Percentiles rank a stretch among this genome's conserved stretches.
Evolutionary conservation across 1,140 invertebrate genomes (phyloP).

Genomic region (Frieseomelitta varia): DNA sequence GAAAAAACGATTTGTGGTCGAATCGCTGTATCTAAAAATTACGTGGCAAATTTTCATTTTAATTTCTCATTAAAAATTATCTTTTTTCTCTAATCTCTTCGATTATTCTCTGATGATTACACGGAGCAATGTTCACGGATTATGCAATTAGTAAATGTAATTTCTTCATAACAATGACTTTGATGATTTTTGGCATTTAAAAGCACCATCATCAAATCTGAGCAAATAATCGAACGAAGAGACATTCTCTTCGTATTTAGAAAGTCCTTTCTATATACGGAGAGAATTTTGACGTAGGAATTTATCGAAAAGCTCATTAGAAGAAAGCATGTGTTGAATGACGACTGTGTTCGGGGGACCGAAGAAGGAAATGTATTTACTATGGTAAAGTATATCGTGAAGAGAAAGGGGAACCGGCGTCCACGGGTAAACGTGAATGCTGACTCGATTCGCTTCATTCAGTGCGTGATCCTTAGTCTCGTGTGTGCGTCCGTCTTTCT

Average conservation of each 20-base stretch:
- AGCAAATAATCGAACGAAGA: neutral
- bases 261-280: neutral
- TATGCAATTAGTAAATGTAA: neutral
- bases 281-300: neutral
- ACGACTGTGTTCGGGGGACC: neutral
- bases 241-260: too few relatives aligned
- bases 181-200: neutral
- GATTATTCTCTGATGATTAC: neutral
- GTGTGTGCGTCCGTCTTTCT: conserved; percentile 40
- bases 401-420: conserved; percentile 75
- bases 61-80: too few relatives aligned
- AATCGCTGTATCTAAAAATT: neutral
- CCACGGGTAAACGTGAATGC: conserved; percentile 41
- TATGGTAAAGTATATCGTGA: conserved; percentile 56
- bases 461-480: conserved; percentile 76
- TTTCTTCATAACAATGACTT: neutral
- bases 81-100: neutral
- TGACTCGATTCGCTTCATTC: conserved; percentile 76
- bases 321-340: neutral
- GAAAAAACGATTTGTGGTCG: neutral
- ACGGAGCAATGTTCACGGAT: neutral
- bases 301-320: neutral
- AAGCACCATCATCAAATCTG: neutral
- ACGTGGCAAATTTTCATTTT: too few relatives aligned
- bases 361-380: conserved; percentile 71